phyloP scores from a whole-genome alignment of 2,113 vertebrate species.

The Hippocampus mohnikei region DNA sequence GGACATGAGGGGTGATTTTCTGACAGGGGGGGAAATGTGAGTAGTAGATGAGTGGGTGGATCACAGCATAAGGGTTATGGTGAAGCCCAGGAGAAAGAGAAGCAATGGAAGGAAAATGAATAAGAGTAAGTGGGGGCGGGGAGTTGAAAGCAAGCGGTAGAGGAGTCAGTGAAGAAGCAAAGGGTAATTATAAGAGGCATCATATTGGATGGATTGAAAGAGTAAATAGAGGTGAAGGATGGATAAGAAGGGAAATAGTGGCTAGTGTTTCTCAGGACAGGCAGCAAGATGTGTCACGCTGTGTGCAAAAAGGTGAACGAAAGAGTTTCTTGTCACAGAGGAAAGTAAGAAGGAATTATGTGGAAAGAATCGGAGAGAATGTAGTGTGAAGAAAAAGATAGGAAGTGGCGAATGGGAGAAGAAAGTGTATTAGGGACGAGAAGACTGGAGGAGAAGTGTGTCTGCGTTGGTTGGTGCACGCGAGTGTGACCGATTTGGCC shows the following conservation, averaged over 20 bases:
- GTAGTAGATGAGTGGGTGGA: background rate
- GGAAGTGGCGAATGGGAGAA: slow-evolving; percentile 24
- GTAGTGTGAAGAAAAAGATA: slow-evolving; percentile 42
- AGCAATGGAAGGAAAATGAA: slow-evolving; percentile 41
- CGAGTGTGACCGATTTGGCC: slow-evolving; percentile 57
- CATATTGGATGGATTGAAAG: slow-evolving; percentile 45
- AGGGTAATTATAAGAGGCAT: slow-evolving; percentile 23
- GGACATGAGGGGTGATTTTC: slow-evolving; percentile 47
- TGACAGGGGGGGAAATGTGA: slow-evolving; percentile 45
- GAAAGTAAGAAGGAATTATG: slow-evolving; percentile 17
- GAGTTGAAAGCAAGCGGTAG: slow-evolving; percentile 7
- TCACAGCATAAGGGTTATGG: slow-evolving; percentile 30
- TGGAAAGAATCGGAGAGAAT: slow-evolving; percentile 44
- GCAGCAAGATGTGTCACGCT: slow-evolving; percentile 29
- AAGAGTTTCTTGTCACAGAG: slow-evolving; percentile 17
- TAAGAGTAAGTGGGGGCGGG: slow-evolving; percentile 7
- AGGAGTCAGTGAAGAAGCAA: slow-evolving; percentile 19
- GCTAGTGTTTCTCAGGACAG: slow-evolving; percentile 43
- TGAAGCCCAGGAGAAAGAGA: slow-evolving; percentile 34
- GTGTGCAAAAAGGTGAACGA: slow-evolving; percentile 27
- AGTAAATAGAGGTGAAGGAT: slow-evolving; percentile 61
- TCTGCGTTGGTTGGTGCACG: slow-evolving; percentile 25
- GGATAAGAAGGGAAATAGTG: slow-evolving; percentile 45
- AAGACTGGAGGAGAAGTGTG: slow-evolving; percentile 29
- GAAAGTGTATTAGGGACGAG: slow-evolving; percentile 32